Base-by-base conservation (phyloP, 2,113 vertebrate species). In the Ptyas mucosa region DNA sequence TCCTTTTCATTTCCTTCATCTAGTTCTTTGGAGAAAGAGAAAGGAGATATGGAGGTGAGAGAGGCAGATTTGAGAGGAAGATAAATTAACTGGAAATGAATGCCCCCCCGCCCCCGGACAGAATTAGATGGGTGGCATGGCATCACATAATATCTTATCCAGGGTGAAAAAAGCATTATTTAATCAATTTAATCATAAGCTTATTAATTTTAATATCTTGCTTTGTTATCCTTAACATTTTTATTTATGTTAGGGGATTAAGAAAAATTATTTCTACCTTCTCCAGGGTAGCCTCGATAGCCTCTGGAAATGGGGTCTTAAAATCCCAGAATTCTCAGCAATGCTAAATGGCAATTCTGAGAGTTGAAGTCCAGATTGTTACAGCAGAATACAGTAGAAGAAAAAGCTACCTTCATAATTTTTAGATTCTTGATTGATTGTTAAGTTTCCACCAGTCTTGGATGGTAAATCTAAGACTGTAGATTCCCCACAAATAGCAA, bases 31-130 rank as follows among this genome's bases (percentile, higher is more conserved):
- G 34, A 20, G 34, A 81, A 81, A 9, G 34, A 39, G 18, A 43
- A 81, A 43, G 7, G 18, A 8, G n/a, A 14, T 69, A 15, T 5
- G 29, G 64, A 69, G 34, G 43, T 43, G 34, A 81, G 75, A 81
- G 34, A 43, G 34, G 18, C 75, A 81, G 75, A 81, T 39, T 20
- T 81, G 75, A 81, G 75, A 43, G 34, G 75, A 43, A 81, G 69
- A 81, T 81, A 39, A 20, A 81, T 39, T 39, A 81, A 43, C 75
- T 81, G 8, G 18, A 81, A 20, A 9, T 21, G 75, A 81, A 81
- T 39, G 18, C 34, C 3, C 1, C 18, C 18, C 6, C 7, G 1
- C 1, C n/a, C 18, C 7, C 3, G 1, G 1, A 15, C 6, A 8
- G 39, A 75, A 81, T 34, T 18, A n/a, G n/a, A 26, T 61, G 69